A percentile compares a stretch with the other conserved stretches of the same genome.
Evolutionary conservation across 2,888 invertebrate genomes (phyloP).

Genomic region (Cosmopolites sordidus): DNA sequence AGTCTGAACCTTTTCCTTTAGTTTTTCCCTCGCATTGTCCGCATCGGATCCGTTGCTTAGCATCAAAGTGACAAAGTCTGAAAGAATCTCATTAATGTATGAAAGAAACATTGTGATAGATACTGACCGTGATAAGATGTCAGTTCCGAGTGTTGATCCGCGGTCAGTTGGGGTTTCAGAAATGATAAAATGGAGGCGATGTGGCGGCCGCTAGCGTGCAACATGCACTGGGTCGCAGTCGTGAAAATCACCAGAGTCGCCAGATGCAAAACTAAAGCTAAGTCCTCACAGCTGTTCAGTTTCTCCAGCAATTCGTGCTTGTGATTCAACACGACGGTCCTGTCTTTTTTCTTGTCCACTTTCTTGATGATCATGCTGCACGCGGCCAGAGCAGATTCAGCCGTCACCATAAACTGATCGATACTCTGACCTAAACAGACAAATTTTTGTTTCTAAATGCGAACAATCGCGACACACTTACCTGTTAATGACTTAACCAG

Average conservation of each 20-base stretch:
- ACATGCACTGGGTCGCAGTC: constrained; percentile 70
- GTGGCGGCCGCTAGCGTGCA: constrained; percentile 92
- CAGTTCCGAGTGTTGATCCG: constrained; percentile 61
- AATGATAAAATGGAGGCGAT: constrained; percentile 75
- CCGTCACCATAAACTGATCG: constrained; percentile 74
- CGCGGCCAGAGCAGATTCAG: constrained; percentile 66
- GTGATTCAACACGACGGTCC: constrained; percentile 71
- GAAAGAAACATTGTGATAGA: constrained; percentile 1
- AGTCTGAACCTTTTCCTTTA: constrained; percentile 50
- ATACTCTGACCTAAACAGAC: constrained; percentile 53
- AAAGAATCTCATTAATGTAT: constrained; percentile 23
- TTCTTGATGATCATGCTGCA: constrained; percentile 82
- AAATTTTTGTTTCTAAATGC: neutral
- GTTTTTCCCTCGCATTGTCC: constrained; percentile 49
- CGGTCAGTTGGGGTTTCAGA: constrained; percentile 65
- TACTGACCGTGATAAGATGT: constrained; percentile 72
- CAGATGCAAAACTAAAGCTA: constrained; percentile 75
- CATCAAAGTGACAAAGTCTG: constrained; percentile 63
- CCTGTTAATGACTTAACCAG: constrained; percentile 65
- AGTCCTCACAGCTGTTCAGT: constrained; percentile 68
- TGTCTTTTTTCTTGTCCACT: constrained; percentile 84
- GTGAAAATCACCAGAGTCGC: constrained; percentile 76
- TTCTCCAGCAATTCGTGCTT: constrained; percentile 78
- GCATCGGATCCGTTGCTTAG: constrained; percentile 54
- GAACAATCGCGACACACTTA: neutral